Evolutionary conservation across 2,113 vertebrate genomes (phyloP), one percentile per base, ranked within the genome.

Genomic region (Platichthys stellatus): DNA sequence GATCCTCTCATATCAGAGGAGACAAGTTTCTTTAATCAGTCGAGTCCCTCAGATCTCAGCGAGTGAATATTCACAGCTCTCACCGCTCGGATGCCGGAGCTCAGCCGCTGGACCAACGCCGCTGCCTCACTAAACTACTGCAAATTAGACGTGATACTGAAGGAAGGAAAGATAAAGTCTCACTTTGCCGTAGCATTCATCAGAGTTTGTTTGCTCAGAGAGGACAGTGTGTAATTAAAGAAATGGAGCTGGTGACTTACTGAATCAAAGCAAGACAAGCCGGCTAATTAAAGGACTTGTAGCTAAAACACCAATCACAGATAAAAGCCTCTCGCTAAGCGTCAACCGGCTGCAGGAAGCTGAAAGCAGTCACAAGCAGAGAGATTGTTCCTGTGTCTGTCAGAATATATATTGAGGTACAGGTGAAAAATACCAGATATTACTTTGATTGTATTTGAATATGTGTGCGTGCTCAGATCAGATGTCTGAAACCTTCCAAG

Each of bases 31-130:
- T 80, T 53, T 60, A 74, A 77, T 74, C 65, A 71, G 56, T 64
- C 74, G 28, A 38, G 28, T 15, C 15, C 35, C 28, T 78, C 3
- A 63, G 51, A 75, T 81, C 68, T 43, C 43, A 17, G 31, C 0
- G 5, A n/a, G 31, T 71, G 69, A 73, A 82, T 68, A 64, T 71
- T 81, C 70, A 68, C 26, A 69, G 81, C 59, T 65, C 14, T 47
- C 45, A 63, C 18, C 18, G 23, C 24, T 82, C n/a, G 17, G 75
- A n/a, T 47, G 23, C 35, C 47, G 57, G 51, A 53, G 26, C 18
- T 23, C 3, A 61, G 38, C 5, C 35, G 6, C 8, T 3, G 14
- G 21, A 56, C 18, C 54, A 5, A 18, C 9, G 0, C 24, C 56
- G 57, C 21, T 18, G 54, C 51, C 13, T 63, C 66, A 49, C 5